Base-by-base conservation (phyloP, 2,888 invertebrate species). In the Lysandra bellargus region DNA sequence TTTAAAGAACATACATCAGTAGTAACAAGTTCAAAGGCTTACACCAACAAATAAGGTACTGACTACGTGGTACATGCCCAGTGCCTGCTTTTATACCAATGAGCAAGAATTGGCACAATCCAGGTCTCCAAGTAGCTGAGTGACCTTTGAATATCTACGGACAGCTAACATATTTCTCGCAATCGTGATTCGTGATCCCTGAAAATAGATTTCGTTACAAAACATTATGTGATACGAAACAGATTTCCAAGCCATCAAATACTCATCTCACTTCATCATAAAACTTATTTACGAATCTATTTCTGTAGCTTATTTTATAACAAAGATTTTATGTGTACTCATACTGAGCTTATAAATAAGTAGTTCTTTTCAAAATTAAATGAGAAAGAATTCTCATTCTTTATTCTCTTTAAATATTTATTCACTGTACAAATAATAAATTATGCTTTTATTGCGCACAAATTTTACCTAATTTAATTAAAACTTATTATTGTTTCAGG, bases 151-250 rank as follows among this genome's bases (percentile, higher is more conserved):
- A 69, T 33, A 17, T 64, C 64, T 64, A 30, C 64, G 6, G 33
- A 33, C 33, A 37, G 33, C 23, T 14, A 17, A 37, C 14, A 69
- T 5, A 37, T 69, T 69, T 69, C 33, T 69, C 30, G 44, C 75
- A 75, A 30, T 49, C 23, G 75, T 49, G 75, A 69, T 14, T 69
- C 33, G 69, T 69, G 69, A 33, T 69, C 75, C 44, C 76, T 30
- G 57, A 57, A 75, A 76, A 76, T 76, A 76, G 76, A 76, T 57
- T 53, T 57, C 53, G 33, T 76, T 53, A 75, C 49, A 76, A 76
- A 76, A 53, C 53, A 57, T n/a, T 33, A 23, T 23, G 53, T 76
- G 76, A 76, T 53, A 76, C 33, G 23, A 76, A 76, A 53, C 76
- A 76, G 76, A 76, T 76, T 53, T 30, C 49, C 44, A 74, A 17